phyloP scores from a whole-genome alignment of 2,888 invertebrate species.

The Sthenelais limicola region DNA sequence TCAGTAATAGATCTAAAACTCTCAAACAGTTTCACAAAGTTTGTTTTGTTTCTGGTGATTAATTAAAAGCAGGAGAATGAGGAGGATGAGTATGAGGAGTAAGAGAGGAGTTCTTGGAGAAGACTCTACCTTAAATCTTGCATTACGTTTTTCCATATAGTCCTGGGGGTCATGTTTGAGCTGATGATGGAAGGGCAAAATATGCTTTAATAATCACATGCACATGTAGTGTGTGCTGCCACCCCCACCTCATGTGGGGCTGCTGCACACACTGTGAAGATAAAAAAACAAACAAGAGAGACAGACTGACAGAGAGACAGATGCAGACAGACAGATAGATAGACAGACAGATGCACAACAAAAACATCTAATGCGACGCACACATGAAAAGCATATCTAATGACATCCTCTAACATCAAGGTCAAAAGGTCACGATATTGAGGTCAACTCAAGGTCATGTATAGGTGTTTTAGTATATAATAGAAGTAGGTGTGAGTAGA shows the following conservation, averaged over 20 bases:
- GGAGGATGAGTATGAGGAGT: neutral
- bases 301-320: too few species aligned
- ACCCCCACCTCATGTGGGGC: neutral
- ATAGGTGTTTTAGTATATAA: too few species aligned
- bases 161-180: conserved; percentile 42
- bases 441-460: conserved; percentile 39
- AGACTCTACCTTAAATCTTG: conserved; percentile 42
- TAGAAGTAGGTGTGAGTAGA: conserved; percentile 36
- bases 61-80: neutral
- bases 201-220: conserved; percentile 31
- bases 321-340: neutral
- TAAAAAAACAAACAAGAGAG: too few species aligned
- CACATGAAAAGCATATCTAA: neutral
- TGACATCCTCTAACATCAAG: neutral
- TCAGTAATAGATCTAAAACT: too few species aligned
- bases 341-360: conserved; percentile 3
- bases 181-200: conserved; percentile 34
- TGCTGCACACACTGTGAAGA: neutral
- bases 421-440: conserved; percentile 27
- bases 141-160: conserved; percentile 44
- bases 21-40: too few species aligned
- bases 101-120: neutral
- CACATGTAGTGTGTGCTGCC: too few species aligned
- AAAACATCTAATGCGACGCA: neutral
- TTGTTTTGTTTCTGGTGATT: too few species aligned